These are phyloP conservation scores for Xenops minutus DNA, from an alignment of 2,797 vertebrate species.

Conservation along the genomic window DNA sequence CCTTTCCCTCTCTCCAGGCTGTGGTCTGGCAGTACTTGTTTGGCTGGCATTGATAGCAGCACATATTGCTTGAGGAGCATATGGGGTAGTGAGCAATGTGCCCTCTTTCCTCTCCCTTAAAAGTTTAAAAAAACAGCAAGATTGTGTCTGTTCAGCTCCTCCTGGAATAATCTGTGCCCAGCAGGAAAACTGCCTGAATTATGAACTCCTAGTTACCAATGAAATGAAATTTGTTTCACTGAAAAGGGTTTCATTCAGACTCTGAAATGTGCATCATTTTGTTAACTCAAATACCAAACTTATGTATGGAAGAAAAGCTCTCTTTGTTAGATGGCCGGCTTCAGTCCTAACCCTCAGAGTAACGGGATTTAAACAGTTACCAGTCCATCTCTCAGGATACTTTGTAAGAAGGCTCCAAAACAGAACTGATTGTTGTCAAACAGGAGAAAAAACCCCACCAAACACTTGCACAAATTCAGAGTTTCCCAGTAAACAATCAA, in stretches of 20 bases:
- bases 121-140: not conserved
- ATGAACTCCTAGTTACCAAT: not conserved
- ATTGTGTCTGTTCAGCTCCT: not conserved
- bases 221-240: not conserved
- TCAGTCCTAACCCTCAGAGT: not conserved
- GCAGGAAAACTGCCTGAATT: not conserved
- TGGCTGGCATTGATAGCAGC: not conserved
- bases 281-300: not conserved
- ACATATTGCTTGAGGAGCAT: not conserved
- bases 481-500: not conserved
- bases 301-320: not conserved
- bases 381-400: not conserved
- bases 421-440: not conserved
- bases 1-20: not conserved
- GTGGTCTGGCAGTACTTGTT: conserved; percentile 32
- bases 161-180: not conserved
- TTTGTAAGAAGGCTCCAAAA: not conserved
- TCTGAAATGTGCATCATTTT: not conserved
- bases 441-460: not conserved
- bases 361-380: not conserved
- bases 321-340: not conserved
- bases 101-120: not conserved
- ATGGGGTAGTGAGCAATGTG: not conserved
- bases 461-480: not conserved
- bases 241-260: not conserved